Evolutionary conservation across 2,113 vertebrate genomes (phyloP).

Genomic region (Scytalopus superciliaris): DNA sequence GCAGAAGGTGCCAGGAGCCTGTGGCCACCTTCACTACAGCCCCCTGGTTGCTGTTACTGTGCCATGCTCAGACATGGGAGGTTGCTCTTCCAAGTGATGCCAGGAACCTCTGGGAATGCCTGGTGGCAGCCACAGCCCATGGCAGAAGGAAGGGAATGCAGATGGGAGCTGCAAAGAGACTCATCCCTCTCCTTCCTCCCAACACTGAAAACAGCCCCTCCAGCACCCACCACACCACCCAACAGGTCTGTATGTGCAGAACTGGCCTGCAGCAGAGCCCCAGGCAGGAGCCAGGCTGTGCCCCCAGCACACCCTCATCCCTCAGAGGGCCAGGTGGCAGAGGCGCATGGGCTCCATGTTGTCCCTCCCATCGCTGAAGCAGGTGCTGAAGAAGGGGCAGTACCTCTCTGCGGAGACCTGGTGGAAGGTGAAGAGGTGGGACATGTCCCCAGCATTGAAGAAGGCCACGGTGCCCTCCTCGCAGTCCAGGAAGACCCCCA

Average conservation of each 20-base stretch:
- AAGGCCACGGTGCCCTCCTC: constrained; percentile 78
- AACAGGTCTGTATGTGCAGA: background rate
- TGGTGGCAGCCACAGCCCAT: fast-evolving
- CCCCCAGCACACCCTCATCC: fast-evolving
- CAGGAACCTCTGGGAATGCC: background rate
- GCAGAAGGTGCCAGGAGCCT: background rate
- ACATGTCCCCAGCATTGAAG: constrained; percentile 80
- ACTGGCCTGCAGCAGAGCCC: background rate
- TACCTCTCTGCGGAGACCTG: constrained; percentile 67
- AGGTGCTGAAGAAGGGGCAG: constrained; percentile 87
- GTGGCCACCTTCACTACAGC: background rate
- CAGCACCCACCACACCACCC: background rate
- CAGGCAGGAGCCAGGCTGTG: background rate
- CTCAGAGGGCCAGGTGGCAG: constrained; percentile 70
- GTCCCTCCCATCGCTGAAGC: constrained; percentile 70
- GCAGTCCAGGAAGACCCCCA: constrained; percentile 83
- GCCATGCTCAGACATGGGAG: fast-evolving
- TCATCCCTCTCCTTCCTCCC: background rate
- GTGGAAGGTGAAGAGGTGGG: constrained; percentile 79
- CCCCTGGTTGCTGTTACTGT: fast-evolving
- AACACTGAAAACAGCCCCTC: background rate
- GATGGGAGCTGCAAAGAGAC: background rate
- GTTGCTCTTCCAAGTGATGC: background rate
- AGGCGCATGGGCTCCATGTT: constrained; percentile 78
- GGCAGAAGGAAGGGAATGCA: background rate